Percentiles rank a stretch among this genome's conserved stretches.
phyloP scores from a whole-genome alignment of 1,140 invertebrate genomes.

The Caenorhabditis remanei region DNA sequence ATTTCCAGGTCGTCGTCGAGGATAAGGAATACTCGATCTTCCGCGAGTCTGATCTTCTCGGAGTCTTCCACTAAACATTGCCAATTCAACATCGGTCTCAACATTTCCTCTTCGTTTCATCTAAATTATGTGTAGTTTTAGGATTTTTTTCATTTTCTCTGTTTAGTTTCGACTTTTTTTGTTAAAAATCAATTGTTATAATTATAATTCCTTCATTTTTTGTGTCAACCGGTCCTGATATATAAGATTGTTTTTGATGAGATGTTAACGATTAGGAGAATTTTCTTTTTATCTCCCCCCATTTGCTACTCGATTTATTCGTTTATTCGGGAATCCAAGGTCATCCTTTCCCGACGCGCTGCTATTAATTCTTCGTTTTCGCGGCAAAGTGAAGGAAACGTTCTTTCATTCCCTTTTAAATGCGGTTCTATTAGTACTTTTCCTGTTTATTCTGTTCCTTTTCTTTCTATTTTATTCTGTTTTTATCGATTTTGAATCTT shows the following conservation, averaged over 20 bases:
- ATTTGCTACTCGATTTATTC: not conserved
- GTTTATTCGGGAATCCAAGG: not conserved
- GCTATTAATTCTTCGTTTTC: not conserved
- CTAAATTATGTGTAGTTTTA: conserved; percentile 7
- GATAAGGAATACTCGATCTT: conserved; percentile 90
- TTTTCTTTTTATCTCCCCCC: too few species aligned
- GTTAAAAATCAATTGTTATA: conserved; percentile 1
- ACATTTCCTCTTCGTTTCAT: not conserved
- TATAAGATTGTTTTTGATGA: conserved; percentile 1
- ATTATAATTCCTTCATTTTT: not conserved
- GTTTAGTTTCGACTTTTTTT: not conserved
- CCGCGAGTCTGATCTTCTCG: conserved; percentile 94
- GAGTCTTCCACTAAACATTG: conserved; percentile 82
- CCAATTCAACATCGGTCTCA: conserved; percentile 23
- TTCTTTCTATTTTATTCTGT: not conserved
- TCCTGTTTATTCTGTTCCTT: not conserved
- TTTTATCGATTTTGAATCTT: not conserved
- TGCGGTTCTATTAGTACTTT: conserved; percentile 7
- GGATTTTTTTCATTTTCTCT: not conserved
- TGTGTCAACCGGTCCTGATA: conserved; percentile 1
- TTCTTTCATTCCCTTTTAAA: conserved; percentile 1
- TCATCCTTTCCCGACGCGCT: not conserved
- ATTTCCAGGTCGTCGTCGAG: conserved; percentile 78
- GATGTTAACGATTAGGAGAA: not conserved
- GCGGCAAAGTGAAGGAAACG: not conserved